Evolutionary conservation across 2,113 vertebrate species (phyloP).

Genomic region (Podilymbus podiceps): DNA sequence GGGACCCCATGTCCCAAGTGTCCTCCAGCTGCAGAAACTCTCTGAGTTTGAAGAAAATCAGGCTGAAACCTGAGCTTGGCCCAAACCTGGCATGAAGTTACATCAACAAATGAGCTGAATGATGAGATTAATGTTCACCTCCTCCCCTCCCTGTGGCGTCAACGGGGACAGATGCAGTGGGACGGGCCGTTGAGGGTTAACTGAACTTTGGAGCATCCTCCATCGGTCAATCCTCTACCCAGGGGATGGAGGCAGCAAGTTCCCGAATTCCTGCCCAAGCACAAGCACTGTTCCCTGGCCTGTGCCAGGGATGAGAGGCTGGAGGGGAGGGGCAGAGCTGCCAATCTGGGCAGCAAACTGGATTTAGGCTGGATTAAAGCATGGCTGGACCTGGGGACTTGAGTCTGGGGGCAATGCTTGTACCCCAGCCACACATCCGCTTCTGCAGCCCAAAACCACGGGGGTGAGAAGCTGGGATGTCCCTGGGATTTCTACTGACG

Average conservation of each 20-base stretch:
- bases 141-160: neutral
- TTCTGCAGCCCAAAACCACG: neutral
- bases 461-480: neutral
- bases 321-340: neutral
- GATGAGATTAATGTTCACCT: neutral
- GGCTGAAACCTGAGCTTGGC: neutral
- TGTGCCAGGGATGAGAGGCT: neutral
- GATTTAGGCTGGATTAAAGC: neutral
- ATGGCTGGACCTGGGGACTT: neutral
- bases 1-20: neutral
- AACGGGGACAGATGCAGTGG: neutral
- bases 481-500: neutral
- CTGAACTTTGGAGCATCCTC: neutral
- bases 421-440: neutral
- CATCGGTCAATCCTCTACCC: neutral
- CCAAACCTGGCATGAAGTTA: neutral
- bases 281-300: neutral
- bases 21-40: neutral
- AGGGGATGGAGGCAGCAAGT: neutral
- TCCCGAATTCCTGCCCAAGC: neutral
- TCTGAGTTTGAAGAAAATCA: neutral
- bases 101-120: neutral
- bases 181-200: neutral
- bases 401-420: neutral
- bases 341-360: neutral